These are phyloP conservation scores for Ranitomeya variabilis DNA, from an alignment of 2,113 vertebrate genomes.

Conservation along the genomic window DNA sequence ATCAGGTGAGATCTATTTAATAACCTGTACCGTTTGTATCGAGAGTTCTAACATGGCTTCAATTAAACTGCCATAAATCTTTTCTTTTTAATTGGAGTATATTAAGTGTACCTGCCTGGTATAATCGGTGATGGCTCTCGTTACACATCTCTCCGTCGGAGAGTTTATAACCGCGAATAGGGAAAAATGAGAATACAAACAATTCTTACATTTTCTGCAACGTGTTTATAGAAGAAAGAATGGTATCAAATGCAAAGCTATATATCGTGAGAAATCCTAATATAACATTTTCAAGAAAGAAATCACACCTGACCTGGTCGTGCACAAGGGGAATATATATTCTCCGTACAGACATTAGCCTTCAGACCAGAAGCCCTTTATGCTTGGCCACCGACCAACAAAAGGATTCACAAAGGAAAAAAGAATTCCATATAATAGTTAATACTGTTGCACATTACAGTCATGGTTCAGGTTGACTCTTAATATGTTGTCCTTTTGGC, in stretches of 20 bases:
- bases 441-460: neutral
- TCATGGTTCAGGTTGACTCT: neutral
- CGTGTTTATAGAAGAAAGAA: neutral
- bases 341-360: slow-evolving; percentile 41
- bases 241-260: slow-evolving; percentile 8
- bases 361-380: slow-evolving; percentile 43
- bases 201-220: neutral
- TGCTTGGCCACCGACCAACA: slow-evolving; percentile 32
- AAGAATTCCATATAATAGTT: slow-evolving; percentile 10
- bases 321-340: slow-evolving; percentile 45
- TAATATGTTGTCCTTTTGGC: neutral
- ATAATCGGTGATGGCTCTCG: neutral
- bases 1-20: too few species aligned
- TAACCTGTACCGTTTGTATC: too few species aligned
- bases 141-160: neutral
- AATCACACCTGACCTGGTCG: slow-evolving; percentile 25
- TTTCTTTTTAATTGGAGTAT: neutral
- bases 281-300: slow-evolving; percentile 43
- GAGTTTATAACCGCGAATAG: neutral
- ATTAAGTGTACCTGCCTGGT: neutral
- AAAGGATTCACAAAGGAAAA: slow-evolving; percentile 17
- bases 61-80: too few species aligned
- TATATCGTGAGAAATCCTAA: slow-evolving; percentile 22
- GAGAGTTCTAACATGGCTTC: too few species aligned
- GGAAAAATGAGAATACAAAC: neutral